These are phyloP conservation scores for Callinectes sapidus DNA, from an alignment of 2,888 invertebrate genomes.

Conservation along the genomic window DNA sequence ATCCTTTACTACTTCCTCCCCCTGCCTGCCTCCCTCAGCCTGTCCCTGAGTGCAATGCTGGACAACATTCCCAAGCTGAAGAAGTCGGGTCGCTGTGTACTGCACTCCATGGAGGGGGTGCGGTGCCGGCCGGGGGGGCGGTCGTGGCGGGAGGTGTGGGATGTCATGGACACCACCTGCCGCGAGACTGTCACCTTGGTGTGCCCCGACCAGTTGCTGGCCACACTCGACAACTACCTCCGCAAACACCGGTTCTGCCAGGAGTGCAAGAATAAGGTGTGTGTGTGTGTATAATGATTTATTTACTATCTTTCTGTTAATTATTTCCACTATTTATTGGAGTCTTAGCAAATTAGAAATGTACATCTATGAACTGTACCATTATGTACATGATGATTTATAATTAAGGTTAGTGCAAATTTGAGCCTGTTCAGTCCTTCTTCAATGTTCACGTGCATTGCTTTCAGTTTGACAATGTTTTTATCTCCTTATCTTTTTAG, in stretches of 20 bases:
- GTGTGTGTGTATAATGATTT: background rate
- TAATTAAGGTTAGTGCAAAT: no score
- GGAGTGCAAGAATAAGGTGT: constrained; percentile 66
- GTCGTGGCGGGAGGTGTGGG: constrained; percentile 79
- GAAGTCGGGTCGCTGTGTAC: constrained; percentile 90
- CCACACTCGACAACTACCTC: constrained; percentile 91
- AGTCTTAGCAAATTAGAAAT: no score
- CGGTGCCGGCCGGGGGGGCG: constrained; percentile 81
- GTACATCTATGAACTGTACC: no score
- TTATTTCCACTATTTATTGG: no score
- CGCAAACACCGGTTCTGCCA: constrained; percentile 84
- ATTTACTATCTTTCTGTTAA: no score
- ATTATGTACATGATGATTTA: no score
- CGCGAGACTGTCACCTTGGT: constrained; percentile 84
- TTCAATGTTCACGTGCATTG: no score
- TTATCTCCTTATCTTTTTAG: no score
- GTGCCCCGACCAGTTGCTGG: constrained; percentile 88
- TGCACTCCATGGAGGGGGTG: constrained; percentile 93
- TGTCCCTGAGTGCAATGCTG: constrained; percentile 73
- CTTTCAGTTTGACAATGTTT: no score
- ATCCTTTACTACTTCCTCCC: background rate
- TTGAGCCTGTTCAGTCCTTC: no score
- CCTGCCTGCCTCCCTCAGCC: constrained; percentile 74
- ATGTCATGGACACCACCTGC: constrained; percentile 76
- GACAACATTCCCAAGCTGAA: constrained; percentile 82